A percentile compares a stretch with the other conserved stretches of the same genome.
phyloP scores from a whole-genome alignment of 2,113 vertebrate species.

The Felis chaus region DNA sequence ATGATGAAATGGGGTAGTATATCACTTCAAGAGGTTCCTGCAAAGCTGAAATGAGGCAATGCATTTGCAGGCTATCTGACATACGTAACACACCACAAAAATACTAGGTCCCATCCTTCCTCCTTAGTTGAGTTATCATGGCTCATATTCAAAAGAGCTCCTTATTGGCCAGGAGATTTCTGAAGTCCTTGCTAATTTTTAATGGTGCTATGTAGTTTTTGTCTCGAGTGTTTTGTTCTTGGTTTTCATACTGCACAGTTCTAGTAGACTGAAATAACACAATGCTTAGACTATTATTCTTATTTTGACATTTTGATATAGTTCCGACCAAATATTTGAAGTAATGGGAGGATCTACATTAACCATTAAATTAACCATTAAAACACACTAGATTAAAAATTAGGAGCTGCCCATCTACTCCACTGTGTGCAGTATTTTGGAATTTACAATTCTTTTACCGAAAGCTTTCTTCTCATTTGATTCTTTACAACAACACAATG shows the following conservation, averaged over 20 bases:
- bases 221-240: background rate
- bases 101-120: background rate
- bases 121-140: background rate
- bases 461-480: background rate
- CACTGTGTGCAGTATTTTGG: background rate
- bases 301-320: constrained; percentile 14
- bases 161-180: background rate
- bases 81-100: background rate
- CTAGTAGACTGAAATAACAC: background rate
- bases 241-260: background rate
- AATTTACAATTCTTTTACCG: background rate
- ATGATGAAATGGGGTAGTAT: background rate
- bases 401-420: background rate
- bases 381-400: background rate
- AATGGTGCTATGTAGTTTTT: background rate
- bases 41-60: background rate
- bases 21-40: background rate
- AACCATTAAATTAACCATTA: background rate
- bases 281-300: background rate
- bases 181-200: background rate
- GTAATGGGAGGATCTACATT: background rate
- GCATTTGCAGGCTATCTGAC: background rate
- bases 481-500: background rate
- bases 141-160: background rate
- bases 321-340: background rate